Evolutionary conservation across 2,113 vertebrate genomes (phyloP), one percentile per base, ranked within the genome.

Genomic region (Chitala chitala): DNA sequence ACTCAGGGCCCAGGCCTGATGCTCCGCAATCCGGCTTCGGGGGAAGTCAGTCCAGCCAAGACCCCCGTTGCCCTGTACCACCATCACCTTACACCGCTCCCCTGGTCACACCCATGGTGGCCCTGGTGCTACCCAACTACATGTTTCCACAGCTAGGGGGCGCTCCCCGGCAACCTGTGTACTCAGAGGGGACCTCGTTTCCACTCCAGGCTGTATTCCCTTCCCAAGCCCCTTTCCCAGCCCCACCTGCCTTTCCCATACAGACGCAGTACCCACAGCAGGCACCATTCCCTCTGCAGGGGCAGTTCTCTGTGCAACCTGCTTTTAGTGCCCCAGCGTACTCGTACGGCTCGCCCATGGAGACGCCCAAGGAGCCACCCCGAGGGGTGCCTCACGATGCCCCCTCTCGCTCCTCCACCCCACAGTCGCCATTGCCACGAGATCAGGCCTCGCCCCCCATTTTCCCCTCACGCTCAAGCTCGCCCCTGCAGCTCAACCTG

Each of bases 401-500:
- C 0, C 82, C 78, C 0, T 94, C 89, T 0, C 86, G 86, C 1
- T 91, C 91, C 22, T 91, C 90, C 71, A 92, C 90, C 1, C 93
- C 91, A 0, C 86, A 80, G 73, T 86, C 86, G 0, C 13, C 79
- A 0, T 80, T 78, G 8, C 81, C 82, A 3, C 71, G 74, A 0
- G 86, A 75, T 78, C 88, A 75, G 5, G 83, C 72, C 38, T 94
- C 95, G 0, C 94, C 94, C 0, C 91, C 91, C 0, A 86, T 96
- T 4, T 98, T 96, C 69, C 94, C 94, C 79, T 99, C 96, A 0
- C 89, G 92, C 0, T 94, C 94, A 84, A 98, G 96, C 86, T 96
- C 96, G 0, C 96, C 96, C 0, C 87, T 99, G 71, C 94, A 96
- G 81, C 90, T 96, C 71, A 96, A 98, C 68, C 90, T 99, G 54